These are phyloP conservation scores for Diabrotica virgifera DNA, from an alignment of 1,140 invertebrate genomes.

Conservation along the genomic window DNA sequence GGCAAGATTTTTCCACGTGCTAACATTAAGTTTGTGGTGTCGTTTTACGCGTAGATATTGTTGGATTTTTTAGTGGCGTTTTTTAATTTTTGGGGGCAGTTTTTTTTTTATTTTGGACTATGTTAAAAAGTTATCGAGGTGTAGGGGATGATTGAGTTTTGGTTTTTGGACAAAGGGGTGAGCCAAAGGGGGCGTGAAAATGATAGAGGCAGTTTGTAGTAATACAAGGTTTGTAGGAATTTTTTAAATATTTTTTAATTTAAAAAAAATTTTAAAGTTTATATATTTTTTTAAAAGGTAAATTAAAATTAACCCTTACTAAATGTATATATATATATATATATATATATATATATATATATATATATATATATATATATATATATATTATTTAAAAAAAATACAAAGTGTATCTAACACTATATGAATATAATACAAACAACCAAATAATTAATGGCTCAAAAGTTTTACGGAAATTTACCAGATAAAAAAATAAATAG, in stretches of 20 bases:
- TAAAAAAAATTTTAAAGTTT: background rate
- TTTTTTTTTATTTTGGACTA: slow-evolving; percentile 4
- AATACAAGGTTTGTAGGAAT: slow-evolving; percentile 24
- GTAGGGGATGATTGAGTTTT: slow-evolving; percentile 10
- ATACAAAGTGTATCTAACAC: no score
- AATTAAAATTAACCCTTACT: no score
- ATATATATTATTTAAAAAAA: no score
- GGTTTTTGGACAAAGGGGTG: slow-evolving; percentile 14
- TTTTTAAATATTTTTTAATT: background rate
- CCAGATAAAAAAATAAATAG: no score
- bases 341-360: no score
- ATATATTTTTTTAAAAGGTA: no score
- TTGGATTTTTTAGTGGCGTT: background rate
- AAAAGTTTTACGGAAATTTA: no score
- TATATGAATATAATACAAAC: no score
- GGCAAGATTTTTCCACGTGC: background rate
- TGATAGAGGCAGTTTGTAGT: slow-evolving; percentile 30
- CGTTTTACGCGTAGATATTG: background rate
- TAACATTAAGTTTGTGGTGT: background rate
- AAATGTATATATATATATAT: no score
- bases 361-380: no score
- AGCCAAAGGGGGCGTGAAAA: slow-evolving; percentile 19
- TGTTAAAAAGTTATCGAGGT: slow-evolving; percentile 3
- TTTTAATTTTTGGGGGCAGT: background rate
- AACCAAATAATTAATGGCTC: no score